A percentile compares a stretch with the other conserved stretches of the same genome.
These are phyloP conservation scores for Lethrus apterus DNA, from an alignment of 1,140 invertebrate genomes.

Conservation along the genomic window DNA sequence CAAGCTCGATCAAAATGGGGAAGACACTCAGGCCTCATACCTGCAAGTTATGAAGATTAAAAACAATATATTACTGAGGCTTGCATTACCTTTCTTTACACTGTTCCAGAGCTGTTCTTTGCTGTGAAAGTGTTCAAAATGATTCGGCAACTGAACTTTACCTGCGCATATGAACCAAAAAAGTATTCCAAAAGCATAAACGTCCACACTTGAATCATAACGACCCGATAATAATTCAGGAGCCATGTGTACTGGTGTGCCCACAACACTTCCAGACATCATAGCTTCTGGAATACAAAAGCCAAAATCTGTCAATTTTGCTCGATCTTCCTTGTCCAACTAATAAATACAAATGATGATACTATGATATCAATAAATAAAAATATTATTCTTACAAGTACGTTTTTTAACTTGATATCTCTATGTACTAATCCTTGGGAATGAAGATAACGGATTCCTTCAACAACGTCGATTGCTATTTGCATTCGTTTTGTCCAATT, in stretches of 20 bases:
- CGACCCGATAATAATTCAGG: conserved; percentile 76
- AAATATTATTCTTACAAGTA: conserved; percentile 49
- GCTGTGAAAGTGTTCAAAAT: conserved; percentile 80
- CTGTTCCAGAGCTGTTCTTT: conserved; percentile 84
- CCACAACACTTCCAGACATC: conserved; percentile 80
- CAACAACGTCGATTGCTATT: conserved; percentile 76
- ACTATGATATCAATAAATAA: neutral
- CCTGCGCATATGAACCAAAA: conserved; percentile 90
- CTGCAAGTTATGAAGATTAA: conserved; percentile 38
- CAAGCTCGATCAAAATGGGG: conserved; percentile 69
- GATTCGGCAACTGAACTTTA: conserved; percentile 67
- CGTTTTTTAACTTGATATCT: conserved; percentile 88
- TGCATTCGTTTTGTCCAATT: conserved; percentile 61
- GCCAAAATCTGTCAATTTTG: conserved; percentile 81
- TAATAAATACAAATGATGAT: conserved; percentile 19
- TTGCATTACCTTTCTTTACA: conserved; percentile 66
- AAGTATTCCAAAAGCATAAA: conserved; percentile 86
- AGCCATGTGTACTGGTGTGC: conserved; percentile 89
- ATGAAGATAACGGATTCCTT: conserved; percentile 82
- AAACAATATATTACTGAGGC: neutral
- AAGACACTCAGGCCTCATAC: conserved; percentile 68
- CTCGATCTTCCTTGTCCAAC: conserved; percentile 66
- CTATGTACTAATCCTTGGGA: conserved; percentile 81
- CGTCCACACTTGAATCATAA: conserved; percentile 81
- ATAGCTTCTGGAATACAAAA: conserved; percentile 90